Evolutionary conservation across 2,888 invertebrate species (phyloP), one percentile per base, ranked within the genome.

Genomic region (Pseudococcus jackbeardsleyi): DNA sequence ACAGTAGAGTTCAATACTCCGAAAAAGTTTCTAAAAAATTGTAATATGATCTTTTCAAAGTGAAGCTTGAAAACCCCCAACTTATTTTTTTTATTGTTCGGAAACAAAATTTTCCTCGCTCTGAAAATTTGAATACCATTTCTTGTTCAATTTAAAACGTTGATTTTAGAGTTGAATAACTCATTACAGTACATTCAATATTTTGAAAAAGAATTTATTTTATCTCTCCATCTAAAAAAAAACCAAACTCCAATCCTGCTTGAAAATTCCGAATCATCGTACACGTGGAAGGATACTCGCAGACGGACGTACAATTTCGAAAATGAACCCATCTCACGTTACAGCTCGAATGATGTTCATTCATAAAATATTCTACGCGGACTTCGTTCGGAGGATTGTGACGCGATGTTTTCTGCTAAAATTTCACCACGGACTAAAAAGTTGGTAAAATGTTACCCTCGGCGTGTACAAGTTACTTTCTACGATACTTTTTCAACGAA

Each of bases 311-410:
- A 64, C 64, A 64, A 64, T 64, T 64, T 64, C 22, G 22, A 22
- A 64, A 64, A 64, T 64, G 22, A 64, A 64, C 64, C 22, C 64
- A 64, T 64, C 22, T 64, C 64, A 64, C 22, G 64, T 64, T 64
- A 19, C 64, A 64, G 15, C 64, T 64, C 22, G 22, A 64, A 64
- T 64, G 22, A 64, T 22, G 22, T 12, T 64, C 64, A 64, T 64
- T 64, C 64, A 64, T 64, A 64, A 64, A 64, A 22, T 64, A 64
- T 64, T 64, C 64, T 64, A 64, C 22, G 64, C 19, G 12, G 22
- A 64, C 19, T 64, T 22, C 12, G 64, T 64, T 64, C 22, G 64
- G 64, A 64, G 64, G 22, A 22, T 64, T 64, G 64, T 59, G 59
- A 59, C 59, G 59, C 11, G 22, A 64, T 64, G 19, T 64, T 64